Conservation (phyloP, 2,797 vertebrate species). For the Gouania willdenowi region DNA sequence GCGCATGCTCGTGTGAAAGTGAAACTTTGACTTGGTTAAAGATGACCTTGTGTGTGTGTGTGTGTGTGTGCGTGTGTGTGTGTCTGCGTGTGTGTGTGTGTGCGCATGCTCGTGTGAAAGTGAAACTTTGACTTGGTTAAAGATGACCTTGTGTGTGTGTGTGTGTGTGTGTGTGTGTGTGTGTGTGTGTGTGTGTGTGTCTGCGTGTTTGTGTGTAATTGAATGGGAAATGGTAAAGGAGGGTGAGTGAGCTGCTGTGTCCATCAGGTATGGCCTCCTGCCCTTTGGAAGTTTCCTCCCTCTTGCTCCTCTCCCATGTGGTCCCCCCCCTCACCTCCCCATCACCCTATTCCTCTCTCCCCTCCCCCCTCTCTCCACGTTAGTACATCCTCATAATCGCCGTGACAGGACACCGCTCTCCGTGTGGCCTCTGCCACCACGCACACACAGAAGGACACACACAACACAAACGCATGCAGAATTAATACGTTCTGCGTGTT, state of each 20-base stretch:
- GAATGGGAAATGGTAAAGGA: background rate
- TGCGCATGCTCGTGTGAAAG: no score
- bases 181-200: no score
- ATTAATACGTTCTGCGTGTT: conserved; percentile 44
- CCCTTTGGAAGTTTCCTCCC: conserved; percentile 33
- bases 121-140: no score
- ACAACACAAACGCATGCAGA: conserved; percentile 47
- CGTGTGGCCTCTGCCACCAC: conserved; percentile 49
- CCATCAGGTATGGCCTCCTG: conserved; percentile 10
- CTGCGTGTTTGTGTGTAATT: background rate
- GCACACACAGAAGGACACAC: conserved; percentile 40
- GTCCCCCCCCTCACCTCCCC: conserved; percentile 1
- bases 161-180: background rate
- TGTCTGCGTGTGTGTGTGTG: no score
- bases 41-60: no score
- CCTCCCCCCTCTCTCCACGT: conserved; percentile 21
- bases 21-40: no score
- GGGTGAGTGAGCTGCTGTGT: conserved; percentile 8
- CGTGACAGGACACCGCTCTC: conserved; percentile 58
- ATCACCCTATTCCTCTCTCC: background rate
- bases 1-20: no score
- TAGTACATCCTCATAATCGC: conserved; percentile 51
- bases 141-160: background rate
- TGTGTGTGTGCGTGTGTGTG: no score
- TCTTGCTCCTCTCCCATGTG: conserved; percentile 18